phyloP scores from a whole-genome alignment of 2,888 invertebrate genomes.

The Drosophila gaucha region DNA sequence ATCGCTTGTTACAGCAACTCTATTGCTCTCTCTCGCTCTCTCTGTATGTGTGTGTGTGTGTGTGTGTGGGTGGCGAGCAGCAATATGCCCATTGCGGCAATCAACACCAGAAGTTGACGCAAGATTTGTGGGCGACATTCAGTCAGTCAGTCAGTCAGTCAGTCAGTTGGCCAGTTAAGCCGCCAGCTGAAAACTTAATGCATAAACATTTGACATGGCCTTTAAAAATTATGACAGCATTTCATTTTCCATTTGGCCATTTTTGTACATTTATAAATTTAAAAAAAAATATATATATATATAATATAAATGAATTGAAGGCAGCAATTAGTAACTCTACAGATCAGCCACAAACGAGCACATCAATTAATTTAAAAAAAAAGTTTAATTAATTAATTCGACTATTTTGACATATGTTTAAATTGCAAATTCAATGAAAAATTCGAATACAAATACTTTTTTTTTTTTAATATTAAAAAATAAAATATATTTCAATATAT shows the following conservation, averaged over 20 bases:
- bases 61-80: constrained; percentile 5
- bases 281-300: constrained; percentile 20
- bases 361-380: constrained; percentile 39
- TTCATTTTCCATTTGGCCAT: constrained; percentile 41
- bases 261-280: constrained; percentile 32
- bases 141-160: constrained; percentile 17
- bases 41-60: too few species aligned
- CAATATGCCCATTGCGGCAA: constrained; percentile 69
- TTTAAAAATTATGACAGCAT: constrained; percentile 61
- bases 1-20: constrained; percentile 68
- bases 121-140: constrained; percentile 63
- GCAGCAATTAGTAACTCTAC: constrained; percentile 29
- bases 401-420: too few species aligned
- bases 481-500: too few species aligned
- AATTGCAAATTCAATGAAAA: too few species aligned
- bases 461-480: too few species aligned
- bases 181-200: constrained; percentile 45
- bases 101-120: constrained; percentile 72
- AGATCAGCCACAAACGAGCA: constrained; percentile 15
- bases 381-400: constrained; percentile 30
- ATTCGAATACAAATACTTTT: too few species aligned
- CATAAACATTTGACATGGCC: constrained; percentile 52
- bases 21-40: background rate
- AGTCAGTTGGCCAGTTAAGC: constrained; percentile 17
- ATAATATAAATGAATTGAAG: constrained; percentile 5